Conservation (phyloP, 92 coral and sea anemone species). For the Plumapathes pennacea region DNA sequence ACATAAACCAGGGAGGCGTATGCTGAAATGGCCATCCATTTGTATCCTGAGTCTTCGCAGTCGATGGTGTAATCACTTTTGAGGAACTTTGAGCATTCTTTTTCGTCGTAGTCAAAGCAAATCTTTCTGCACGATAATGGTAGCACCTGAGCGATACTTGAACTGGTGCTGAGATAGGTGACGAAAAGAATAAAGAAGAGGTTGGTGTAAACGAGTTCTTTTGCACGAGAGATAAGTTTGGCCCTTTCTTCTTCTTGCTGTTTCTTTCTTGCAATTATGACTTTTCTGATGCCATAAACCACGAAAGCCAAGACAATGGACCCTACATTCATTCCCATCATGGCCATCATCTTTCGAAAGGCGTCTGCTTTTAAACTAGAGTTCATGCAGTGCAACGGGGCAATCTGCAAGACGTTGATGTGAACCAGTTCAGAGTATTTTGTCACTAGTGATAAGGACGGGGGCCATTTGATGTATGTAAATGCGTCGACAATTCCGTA, state of each 20-base stretch:
- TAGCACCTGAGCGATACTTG: slow-evolving; percentile 1
- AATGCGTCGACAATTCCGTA: slow-evolving; percentile 76
- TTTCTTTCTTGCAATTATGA: too few relatives aligned
- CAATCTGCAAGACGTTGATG: slow-evolving; percentile 70
- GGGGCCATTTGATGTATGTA: slow-evolving; percentile 77
- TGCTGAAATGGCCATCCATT: neutral
- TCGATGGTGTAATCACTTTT: slow-evolving; percentile 4
- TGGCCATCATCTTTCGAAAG: slow-evolving; percentile 41
- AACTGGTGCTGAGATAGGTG: slow-evolving; percentile 1
- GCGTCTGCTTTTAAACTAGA: slow-evolving; percentile 61
- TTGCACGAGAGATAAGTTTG: neutral
- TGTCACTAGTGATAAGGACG: slow-evolving; percentile 54
- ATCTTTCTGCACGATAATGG: neutral
- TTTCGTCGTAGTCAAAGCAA: slow-evolving; percentile 3
- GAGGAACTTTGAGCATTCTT: slow-evolving; percentile 1
- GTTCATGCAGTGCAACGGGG: slow-evolving; percentile 66
- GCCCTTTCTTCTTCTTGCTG: neutral
- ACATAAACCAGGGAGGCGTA: slow-evolving; percentile 1
- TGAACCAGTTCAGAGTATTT: slow-evolving; percentile 69
- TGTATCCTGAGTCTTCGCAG: neutral
- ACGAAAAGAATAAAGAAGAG: slow-evolving; percentile 4
- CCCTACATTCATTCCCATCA: slow-evolving; percentile 39
- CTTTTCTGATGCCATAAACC: slow-evolving; percentile 36
- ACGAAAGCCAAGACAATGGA: slow-evolving; percentile 35
- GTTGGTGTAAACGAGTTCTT: slow-evolving; percentile 7